Base-by-base conservation (phyloP, 2,888 invertebrate species). In the Tiphia femorata region DNA sequence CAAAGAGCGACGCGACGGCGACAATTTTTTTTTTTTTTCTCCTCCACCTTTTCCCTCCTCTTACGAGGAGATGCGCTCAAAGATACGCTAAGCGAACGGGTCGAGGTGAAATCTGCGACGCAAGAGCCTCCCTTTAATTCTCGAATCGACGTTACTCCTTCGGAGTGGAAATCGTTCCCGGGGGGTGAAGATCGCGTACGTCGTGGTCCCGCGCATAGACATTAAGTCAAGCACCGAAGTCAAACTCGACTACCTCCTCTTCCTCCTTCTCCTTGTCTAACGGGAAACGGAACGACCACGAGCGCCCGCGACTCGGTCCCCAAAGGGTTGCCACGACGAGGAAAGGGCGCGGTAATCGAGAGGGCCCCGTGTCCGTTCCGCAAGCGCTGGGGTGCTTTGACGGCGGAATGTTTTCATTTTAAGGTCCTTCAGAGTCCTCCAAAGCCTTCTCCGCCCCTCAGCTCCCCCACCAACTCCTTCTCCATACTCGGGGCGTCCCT, bases 401-500 rank as follows among this genome's bases (percentile, higher is more conserved):
- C 62, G 57, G 67, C 42, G 62, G 58, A 63, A 69, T 73, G 72
- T 72, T 72, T 72, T 72, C 69, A 65, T 71, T 72, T 67, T 63
- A 62, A 73, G 57, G 63, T 69, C 60, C 73, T 70, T 46, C 60
- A 64, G 46, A 58, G 43, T 75, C 67, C 75, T 70, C 61, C 64
- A 64, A 58, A 64, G 53, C 62, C n/a, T 66, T 68, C 66, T 57
- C 59, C 54, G 58, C 47, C 29, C 37, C 46, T 44, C 50, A 53
- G 54, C 16, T 49, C 47, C 33, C 54, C 41, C 33, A 29, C 30
- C n/a, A n/a, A 25, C 44, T 64, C 56, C 62, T 65, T 51, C 49
- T 54, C 37, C 49, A 46, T 33, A n/a, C n/a, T n/a, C n/a, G n/a
- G n/a, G n/a, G 29, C 47, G 25, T 37, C 16, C 20, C 38, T 10